Evolutionary conservation across 2,888 invertebrate genomes (phyloP).

Genomic region (Chaitophorus viminalis): DNA sequence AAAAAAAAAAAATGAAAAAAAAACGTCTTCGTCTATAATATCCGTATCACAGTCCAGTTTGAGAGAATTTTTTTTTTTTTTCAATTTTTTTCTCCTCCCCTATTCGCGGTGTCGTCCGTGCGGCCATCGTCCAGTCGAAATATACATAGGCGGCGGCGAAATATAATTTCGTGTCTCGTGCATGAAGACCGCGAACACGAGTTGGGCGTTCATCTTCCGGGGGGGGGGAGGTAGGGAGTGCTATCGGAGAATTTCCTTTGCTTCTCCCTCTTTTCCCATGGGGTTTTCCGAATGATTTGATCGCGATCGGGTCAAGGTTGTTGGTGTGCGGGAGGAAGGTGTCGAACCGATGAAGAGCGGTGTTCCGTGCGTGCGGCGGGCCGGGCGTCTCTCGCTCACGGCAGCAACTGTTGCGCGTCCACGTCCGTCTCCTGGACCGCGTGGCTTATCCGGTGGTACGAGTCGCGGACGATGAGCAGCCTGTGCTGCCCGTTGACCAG

Average conservation of each 20-base stretch:
- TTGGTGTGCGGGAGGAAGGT: too few relatives aligned
- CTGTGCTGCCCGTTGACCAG: slow-evolving; percentile 73
- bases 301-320: too few relatives aligned
- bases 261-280: too few relatives aligned
- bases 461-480: slow-evolving; percentile 72
- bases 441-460: slow-evolving; percentile 70
- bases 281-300: too few relatives aligned
- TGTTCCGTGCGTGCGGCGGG: background rate
- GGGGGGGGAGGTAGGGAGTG: too few relatives aligned
- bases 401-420: slow-evolving; percentile 47
- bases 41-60: slow-evolving; percentile 57
- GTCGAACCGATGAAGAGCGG: background rate
- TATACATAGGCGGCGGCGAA: too few relatives aligned
- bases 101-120: background rate
- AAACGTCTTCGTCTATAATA: slow-evolving; percentile 44
- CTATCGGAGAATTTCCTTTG: too few relatives aligned
- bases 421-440: slow-evolving; percentile 64
- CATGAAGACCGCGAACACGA: too few relatives aligned
- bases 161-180: too few relatives aligned
- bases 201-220: too few relatives aligned
- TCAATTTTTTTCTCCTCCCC: background rate
- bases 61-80: slow-evolving; percentile 25
- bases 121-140: too few relatives aligned
- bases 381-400: background rate
- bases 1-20: slow-evolving; percentile 17